Percentiles rank a stretch among this genome's conserved stretches.
Evolutionary conservation across 2,797 vertebrate species (phyloP).

Genomic region (Menidia menidia): DNA sequence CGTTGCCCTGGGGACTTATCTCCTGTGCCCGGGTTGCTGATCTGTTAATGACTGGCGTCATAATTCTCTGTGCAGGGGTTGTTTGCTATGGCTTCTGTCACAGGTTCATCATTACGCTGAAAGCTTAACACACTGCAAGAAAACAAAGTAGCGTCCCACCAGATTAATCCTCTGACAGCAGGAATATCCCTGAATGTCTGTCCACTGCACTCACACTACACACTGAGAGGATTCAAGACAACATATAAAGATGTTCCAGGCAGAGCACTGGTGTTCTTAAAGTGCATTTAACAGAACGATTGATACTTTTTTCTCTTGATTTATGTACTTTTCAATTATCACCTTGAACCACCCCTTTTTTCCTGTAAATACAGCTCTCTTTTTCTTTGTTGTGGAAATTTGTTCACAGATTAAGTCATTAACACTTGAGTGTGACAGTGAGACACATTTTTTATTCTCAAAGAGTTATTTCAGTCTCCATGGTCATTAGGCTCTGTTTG

Average conservation of each 20-base stretch:
- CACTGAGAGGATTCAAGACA: constrained; percentile 29
- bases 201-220: constrained; percentile 49
- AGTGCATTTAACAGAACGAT: not conserved
- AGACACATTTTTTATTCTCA: not conserved
- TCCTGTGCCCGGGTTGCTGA: constrained; percentile 63
- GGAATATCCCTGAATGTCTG: constrained; percentile 49
- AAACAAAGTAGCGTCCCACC: constrained; percentile 73
- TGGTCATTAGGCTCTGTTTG: constrained; percentile 8
- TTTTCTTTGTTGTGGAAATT: not conserved
- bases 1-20: constrained; percentile 70
- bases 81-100: constrained; percentile 72
- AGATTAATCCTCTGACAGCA: constrained; percentile 68
- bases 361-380: not conserved
- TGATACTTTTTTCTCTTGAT: not conserved
- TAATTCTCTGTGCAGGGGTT: constrained; percentile 71
- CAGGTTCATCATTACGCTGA: constrained; percentile 83
- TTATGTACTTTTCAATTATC: not conserved
- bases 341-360: no score
- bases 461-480: constrained; percentile 1
- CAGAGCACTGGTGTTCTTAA: not conserved
- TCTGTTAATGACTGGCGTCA: constrained; percentile 72
- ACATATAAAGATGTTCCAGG: constrained; percentile 24
- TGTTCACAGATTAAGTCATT: not conserved
- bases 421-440: not conserved
- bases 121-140: constrained; percentile 74